These are phyloP conservation scores for Hyaena hyaena DNA, from an alignment of 2,113 vertebrate genomes.

Conservation along the genomic window DNA sequence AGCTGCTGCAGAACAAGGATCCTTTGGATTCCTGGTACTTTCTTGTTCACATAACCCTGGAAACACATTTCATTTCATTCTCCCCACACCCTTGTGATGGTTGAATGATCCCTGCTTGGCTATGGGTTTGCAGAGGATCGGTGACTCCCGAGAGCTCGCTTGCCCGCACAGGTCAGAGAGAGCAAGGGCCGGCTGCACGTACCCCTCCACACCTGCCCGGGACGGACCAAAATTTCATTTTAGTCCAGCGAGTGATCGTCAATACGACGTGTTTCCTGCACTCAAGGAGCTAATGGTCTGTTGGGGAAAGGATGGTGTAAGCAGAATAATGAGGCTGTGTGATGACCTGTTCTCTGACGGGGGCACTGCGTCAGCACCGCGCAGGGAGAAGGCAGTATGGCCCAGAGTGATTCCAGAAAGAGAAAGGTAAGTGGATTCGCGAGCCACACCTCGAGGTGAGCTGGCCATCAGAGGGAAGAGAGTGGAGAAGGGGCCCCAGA, in stretches of 20 bases:
- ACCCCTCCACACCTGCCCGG: neutral
- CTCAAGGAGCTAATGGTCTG: neutral
- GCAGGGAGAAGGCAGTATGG: too few species aligned
- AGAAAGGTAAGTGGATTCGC: too few species aligned
- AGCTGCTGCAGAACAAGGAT: neutral
- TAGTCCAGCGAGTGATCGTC: fast-evolving
- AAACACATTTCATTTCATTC: neutral
- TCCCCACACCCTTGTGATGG: neutral
- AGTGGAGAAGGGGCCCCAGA: neutral
- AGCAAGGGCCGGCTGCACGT: neutral
- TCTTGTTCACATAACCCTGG: neutral
- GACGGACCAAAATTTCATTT: neutral
- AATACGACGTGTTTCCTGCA: neutral
- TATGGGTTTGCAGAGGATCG: neutral
- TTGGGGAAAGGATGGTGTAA: fast-evolving
- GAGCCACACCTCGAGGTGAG: too few species aligned
- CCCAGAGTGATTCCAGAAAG: neutral
- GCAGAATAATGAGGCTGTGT: neutral
- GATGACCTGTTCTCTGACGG: neutral
- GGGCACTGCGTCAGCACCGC: fast-evolving
- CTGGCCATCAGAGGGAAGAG: neutral
- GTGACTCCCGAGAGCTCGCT: neutral
- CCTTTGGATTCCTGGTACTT: neutral
- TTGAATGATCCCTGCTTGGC: neutral
- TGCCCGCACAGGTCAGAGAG: fast-evolving